These are phyloP conservation scores for Lophius americanus DNA, from an alignment of 2,797 vertebrate genomes.

Conservation along the genomic window DNA sequence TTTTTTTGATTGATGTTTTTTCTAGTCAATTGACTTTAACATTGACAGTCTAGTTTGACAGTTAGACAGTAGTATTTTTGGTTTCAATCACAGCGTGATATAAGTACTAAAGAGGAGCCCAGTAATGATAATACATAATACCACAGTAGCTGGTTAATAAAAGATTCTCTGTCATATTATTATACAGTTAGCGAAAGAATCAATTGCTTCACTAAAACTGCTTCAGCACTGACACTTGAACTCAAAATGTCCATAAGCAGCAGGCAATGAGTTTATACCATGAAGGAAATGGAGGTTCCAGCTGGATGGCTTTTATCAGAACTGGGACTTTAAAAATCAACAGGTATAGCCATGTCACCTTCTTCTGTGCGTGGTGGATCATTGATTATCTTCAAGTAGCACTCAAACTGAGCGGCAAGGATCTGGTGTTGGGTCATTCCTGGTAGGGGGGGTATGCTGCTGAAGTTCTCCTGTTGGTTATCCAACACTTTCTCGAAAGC, in stretches of 20 bases:
- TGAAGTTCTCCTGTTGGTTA: conserved; percentile 45
- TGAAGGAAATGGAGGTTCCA: neutral
- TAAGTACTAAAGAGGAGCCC: neutral
- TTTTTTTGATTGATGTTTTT: too few relatives aligned
- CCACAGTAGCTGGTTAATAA: too few relatives aligned
- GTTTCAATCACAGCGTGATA: neutral
- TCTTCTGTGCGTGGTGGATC: conserved; percentile 68
- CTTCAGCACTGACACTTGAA: neutral
- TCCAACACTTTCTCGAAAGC: neutral
- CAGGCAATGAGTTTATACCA: conserved; percentile 1
- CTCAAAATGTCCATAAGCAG: neutral
- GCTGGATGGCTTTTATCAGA: neutral
- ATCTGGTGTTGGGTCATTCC: conserved; percentile 65
- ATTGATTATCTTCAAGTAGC: conserved; percentile 82
- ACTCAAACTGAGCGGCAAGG: conserved; percentile 84
- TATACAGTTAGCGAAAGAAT: too few relatives aligned
- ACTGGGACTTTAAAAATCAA: neutral
- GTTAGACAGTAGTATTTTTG: too few relatives aligned
- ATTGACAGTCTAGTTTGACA: too few relatives aligned
- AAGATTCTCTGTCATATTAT: too few relatives aligned
- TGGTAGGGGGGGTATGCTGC: conserved; percentile 14
- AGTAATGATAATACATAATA: neutral
- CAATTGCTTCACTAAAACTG: neutral
- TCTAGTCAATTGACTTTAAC: too few relatives aligned
- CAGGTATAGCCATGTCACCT: conserved; percentile 59